A percentile compares a stretch with the other conserved stretches of the same genome.
phyloP scores from a whole-genome alignment of 2,113 vertebrate genomes.

The Capreolus pygargus region DNA sequence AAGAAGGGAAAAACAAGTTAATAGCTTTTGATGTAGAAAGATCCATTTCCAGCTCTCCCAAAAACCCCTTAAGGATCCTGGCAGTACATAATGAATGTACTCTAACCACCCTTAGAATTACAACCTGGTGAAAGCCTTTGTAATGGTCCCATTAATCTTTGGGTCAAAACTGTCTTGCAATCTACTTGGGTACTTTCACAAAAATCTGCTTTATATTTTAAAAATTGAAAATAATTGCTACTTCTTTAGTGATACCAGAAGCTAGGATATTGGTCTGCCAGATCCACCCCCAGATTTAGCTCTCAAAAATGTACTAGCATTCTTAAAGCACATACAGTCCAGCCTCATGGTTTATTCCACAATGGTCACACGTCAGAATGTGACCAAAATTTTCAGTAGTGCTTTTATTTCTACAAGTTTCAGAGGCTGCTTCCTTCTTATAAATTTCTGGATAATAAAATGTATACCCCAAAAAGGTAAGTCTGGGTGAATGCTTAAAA shows the following conservation, averaged over 20 bases:
- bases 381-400: not conserved
- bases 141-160: not conserved
- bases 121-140: not conserved
- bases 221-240: not conserved
- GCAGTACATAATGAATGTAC: not conserved
- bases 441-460: not conserved
- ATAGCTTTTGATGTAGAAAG: constrained; percentile 8
- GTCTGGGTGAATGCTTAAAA: not conserved
- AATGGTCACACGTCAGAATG: not conserved
- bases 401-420: not conserved
- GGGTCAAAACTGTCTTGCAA: not conserved
- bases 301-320: not conserved
- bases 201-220: not conserved
- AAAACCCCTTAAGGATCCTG: not conserved
- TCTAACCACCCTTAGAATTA: not conserved
- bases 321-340: not conserved
- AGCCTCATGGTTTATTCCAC: not conserved
- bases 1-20: not conserved
- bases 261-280: not conserved
- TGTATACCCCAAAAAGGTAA: not conserved
- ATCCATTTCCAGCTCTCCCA: not conserved
- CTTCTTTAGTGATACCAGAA: not conserved
- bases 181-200: not conserved
- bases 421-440: not conserved
- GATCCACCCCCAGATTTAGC: not conserved